A percentile compares a stretch with the other conserved stretches of the same genome.
Evolutionary conservation across 1,140 invertebrate species (phyloP).

Genomic region (Ridgeia piscesae): DNA sequence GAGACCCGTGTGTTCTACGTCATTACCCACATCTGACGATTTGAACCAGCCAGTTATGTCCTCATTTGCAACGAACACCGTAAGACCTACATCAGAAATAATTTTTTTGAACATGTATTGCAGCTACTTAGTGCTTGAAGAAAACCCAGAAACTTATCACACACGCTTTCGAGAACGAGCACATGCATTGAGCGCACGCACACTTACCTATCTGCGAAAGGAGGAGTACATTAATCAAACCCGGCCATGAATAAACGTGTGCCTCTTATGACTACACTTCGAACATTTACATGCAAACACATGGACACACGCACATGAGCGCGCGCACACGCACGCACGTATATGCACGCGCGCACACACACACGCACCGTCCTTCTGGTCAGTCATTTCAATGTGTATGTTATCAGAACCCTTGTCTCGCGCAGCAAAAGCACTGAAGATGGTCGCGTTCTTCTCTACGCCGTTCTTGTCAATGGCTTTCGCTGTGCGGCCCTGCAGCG

Average conservation of each 20-base stretch:
- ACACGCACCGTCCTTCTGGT: not conserved
- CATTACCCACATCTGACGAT: not conserved
- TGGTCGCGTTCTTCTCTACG: not conserved
- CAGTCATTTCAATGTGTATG: not conserved
- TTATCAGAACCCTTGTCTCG: not conserved
- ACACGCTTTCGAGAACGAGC: too few relatives aligned
- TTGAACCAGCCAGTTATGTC: not conserved
- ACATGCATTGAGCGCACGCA: too few relatives aligned
- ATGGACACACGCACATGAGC: not conserved
- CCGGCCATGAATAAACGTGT: too few relatives aligned
- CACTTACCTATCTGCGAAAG: too few relatives aligned
- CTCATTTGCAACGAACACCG: not conserved
- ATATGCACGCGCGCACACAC: not conserved
- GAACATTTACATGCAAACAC: not conserved
- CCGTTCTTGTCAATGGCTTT: not conserved
- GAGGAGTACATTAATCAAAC: too few relatives aligned
- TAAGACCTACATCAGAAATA: not conserved
- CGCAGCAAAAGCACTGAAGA: slow-evolving; percentile 14
- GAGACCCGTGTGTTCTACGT: not conserved
- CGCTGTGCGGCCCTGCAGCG: not conserved
- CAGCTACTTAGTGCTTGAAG: not conserved
- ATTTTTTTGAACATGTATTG: not conserved
- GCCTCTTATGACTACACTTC: too few relatives aligned
- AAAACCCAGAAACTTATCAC: too few relatives aligned
- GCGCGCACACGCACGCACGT: not conserved